A percentile compares a stretch with the other conserved stretches of the same genome.
Evolutionary conservation across 2,113 vertebrate species (phyloP).

Genomic region (Grus americana): DNA sequence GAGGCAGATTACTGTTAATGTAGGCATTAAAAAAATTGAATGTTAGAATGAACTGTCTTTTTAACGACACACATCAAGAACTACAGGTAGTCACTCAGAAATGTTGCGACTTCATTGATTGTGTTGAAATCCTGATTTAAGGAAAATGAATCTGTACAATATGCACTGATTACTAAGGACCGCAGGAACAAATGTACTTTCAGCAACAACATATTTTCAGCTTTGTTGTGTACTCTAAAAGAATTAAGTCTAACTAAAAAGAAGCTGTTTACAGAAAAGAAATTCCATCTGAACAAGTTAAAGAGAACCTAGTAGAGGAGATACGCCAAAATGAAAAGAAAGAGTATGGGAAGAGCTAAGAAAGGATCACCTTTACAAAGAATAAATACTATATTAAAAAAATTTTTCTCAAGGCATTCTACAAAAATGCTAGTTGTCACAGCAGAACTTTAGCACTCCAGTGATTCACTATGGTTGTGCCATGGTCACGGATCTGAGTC

Average conservation of each 20-base stretch:
- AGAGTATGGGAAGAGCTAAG: background rate
- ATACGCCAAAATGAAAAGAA: background rate
- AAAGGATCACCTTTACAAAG: background rate
- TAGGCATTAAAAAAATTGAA: background rate
- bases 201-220: background rate
- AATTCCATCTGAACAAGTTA: background rate
- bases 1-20: background rate
- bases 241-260: background rate
- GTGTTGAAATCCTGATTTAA: background rate
- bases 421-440: background rate
- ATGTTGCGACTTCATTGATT: background rate
- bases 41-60: background rate
- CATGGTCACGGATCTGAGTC: background rate
- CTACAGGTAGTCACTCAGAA: background rate
- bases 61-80: background rate
- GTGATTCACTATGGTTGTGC: slow-evolving; percentile 64
- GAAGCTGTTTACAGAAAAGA: background rate
- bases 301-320: background rate
- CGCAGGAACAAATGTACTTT: background rate
- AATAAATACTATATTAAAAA: background rate
- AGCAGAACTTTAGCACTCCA: slow-evolving; percentile 43
- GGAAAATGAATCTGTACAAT: background rate
- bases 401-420: background rate
- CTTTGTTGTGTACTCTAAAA: background rate
- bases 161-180: background rate